A percentile compares a stretch with the other conserved stretches of the same genome.
phyloP scores from a whole-genome alignment of 2,888 invertebrate species.

The Deilephila porcellus region DNA sequence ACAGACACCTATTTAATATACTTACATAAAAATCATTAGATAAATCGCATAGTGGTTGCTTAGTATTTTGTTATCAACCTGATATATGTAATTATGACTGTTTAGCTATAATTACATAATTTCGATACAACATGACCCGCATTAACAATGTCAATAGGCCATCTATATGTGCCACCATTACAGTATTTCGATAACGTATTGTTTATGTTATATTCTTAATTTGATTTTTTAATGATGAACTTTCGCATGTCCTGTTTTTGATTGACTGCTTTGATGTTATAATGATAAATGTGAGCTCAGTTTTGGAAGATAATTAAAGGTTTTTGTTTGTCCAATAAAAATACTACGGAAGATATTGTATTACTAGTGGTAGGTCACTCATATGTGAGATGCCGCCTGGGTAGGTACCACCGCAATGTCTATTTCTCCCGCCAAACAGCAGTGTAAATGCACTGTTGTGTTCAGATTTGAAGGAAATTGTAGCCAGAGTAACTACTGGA shows the following conservation, averaged over 20 bases:
- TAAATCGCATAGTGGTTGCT: too few relatives aligned
- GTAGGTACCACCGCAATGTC: too few relatives aligned
- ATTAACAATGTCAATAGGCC: slow-evolving; percentile 14
- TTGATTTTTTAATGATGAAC: not conserved
- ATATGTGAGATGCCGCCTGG: too few relatives aligned
- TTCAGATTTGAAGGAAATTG: too few relatives aligned
- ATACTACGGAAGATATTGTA: too few relatives aligned
- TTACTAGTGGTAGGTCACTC: too few relatives aligned
- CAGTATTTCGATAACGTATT: not conserved
- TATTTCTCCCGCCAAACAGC: too few relatives aligned
- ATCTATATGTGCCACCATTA: slow-evolving; percentile 5
- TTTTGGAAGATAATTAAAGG: not conserved
- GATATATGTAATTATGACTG: not conserved
- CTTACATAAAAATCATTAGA: too few relatives aligned
- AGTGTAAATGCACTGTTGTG: too few relatives aligned
- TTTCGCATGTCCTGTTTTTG: slow-evolving; percentile 1
- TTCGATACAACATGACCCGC: not conserved
- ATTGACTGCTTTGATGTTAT: not conserved
- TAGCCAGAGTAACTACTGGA: too few relatives aligned
- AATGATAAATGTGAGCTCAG: not conserved
- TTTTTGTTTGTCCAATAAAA: too few relatives aligned
- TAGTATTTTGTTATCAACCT: not conserved
- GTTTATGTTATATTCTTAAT: not conserved
- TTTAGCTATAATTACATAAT: slow-evolving; percentile 27
- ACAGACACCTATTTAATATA: too few relatives aligned